Conservation (phyloP, 92 coral and sea anemone species). For the Phymanthus crucifer region DNA sequence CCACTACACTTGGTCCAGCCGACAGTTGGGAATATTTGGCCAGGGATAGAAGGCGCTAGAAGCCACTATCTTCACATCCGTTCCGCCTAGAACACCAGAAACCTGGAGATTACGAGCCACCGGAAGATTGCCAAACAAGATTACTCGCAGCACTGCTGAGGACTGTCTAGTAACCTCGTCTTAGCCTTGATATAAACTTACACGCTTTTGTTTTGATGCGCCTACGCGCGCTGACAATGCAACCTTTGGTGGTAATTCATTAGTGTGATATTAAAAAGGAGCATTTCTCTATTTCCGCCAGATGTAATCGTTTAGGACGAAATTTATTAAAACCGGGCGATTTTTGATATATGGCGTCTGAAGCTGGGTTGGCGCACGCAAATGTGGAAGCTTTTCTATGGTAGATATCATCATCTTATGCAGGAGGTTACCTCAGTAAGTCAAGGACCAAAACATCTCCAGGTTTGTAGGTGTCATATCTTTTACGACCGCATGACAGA, state of each 20-base stretch:
- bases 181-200: not conserved
- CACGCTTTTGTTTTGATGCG: not conserved
- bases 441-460: not conserved
- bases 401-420: not conserved
- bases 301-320: not conserved
- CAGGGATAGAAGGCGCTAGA: too few species aligned
- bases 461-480: not conserved
- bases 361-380: too few species aligned
- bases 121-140: slow-evolving; percentile 3
- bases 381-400: not conserved
- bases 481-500: not conserved
- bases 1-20: too few species aligned
- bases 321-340: not conserved
- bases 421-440: not conserved
- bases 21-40: too few species aligned
- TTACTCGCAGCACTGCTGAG: too few species aligned
- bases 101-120: not conserved
- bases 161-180: not conserved
- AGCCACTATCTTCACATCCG: too few species aligned
- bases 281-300: slow-evolving; percentile 3
- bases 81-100: too few species aligned
- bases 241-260: not conserved
- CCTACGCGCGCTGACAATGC: not conserved
- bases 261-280: not conserved
- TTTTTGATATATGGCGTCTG: too few species aligned